Evolutionary conservation across 2,113 vertebrate genomes (phyloP), one percentile per base, ranked within the genome.

Genomic region (Cyanoderma ruficeps): DNA sequence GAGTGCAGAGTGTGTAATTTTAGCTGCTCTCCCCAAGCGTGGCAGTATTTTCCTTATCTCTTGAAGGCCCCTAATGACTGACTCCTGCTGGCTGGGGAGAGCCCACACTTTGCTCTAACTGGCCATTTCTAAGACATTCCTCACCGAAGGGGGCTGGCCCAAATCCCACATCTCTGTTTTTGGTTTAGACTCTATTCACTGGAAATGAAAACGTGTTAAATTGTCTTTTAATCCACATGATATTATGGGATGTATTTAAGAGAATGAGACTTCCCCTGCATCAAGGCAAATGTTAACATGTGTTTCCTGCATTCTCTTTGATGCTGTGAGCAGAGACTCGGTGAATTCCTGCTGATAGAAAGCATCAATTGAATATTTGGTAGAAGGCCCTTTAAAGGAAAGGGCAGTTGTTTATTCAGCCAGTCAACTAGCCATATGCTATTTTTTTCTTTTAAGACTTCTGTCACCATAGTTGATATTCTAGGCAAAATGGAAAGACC

Each of bases 31-130:
- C 44, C 74, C 57, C 63, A 81, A 50, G 55, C 63, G 71, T 71
- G 87, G 82, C 94, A 72, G 67, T 82, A 59, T 39, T 90, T 89
- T 46, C 69, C 89, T 97, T 97, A 95, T 96, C 97, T 96, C 84
- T 31, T n/a, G 64, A 83, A 94, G 93, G 22, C 41, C 64, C 28
- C 33, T 63, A 64, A 46, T 49, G 91, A 93, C 78, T 93, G 86
- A 79, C 74, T 89, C 82, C 63, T 90, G 87, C 64, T 77, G 69
- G 24, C 47, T 68, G 83, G 69, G 46, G 67, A 53, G 53, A 82
- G 28, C 37, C 46, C 27, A 31, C 57, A 46, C 59, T 91, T 74
- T 94, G 55, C 44, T 82, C 65, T 94, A 47, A 80, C 71, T 93
- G 84, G 31, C 87, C 63, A 15, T 57, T 87, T 63, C 39, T 37